phyloP scores from a whole-genome alignment of 2,888 invertebrate genomes.

The Frankliniella intonsa region DNA sequence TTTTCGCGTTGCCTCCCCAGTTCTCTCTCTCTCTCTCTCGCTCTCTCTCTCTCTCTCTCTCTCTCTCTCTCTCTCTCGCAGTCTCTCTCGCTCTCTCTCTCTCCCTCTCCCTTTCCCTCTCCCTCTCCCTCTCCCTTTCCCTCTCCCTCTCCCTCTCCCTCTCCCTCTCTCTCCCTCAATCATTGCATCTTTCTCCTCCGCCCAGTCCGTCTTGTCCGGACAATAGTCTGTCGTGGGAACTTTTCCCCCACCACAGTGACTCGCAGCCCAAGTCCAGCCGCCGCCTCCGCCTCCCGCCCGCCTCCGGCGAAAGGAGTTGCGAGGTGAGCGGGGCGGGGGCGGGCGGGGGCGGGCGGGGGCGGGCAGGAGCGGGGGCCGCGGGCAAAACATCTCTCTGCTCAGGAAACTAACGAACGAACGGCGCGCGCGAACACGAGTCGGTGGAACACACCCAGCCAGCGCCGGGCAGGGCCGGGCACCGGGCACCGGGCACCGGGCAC shows the following conservation, averaged over 20 bases:
- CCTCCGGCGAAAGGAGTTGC: too few relatives aligned
- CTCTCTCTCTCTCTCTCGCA: too few relatives aligned
- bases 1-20: too few relatives aligned
- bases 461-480: not conserved
- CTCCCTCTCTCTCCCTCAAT: not conserved
- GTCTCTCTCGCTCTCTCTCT: not conserved
- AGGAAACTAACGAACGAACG: too few relatives aligned
- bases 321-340: too few relatives aligned
- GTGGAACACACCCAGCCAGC: not conserved
- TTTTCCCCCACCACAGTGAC: not conserved
- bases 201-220: not conserved
- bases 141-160: not conserved
- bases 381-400: too few relatives aligned
- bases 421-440: too few relatives aligned
- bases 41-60: not conserved
- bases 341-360: too few relatives aligned
- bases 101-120: not conserved
- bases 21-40: too few relatives aligned
- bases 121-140: not conserved
- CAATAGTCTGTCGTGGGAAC: slow-evolving; percentile 8
- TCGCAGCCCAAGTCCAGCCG: not conserved
- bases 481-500: not conserved
- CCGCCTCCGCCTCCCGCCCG: not conserved
- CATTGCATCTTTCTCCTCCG: not conserved
- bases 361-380: too few relatives aligned